Evolutionary conservation across 2,113 vertebrate species (phyloP).

Genomic region (Grus americana): DNA sequence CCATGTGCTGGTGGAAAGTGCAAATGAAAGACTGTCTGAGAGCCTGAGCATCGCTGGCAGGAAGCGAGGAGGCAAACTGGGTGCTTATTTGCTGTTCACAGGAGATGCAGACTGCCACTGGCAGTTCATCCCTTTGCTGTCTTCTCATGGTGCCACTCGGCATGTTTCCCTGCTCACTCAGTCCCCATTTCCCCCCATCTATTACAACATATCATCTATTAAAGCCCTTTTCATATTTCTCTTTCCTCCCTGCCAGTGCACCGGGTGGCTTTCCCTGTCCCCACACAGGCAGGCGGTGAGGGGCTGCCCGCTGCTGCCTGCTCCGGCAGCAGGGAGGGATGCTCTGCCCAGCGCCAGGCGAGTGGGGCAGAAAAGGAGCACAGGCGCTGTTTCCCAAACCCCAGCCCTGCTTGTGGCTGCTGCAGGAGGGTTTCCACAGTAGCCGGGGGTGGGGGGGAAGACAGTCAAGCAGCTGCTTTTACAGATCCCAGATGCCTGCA

Average conservation of each 20-base stretch:
- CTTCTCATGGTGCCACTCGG: not conserved
- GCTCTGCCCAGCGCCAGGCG: not conserved
- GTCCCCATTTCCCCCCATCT: not conserved
- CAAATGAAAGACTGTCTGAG: not conserved
- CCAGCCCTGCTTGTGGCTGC: not conserved
- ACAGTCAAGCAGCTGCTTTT: not conserved
- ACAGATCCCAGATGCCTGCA: not conserved
- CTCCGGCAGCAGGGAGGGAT: not conserved
- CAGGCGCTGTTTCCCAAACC: not conserved
- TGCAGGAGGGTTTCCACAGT: not conserved
- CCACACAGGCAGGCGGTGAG: not conserved
- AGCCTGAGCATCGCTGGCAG: not conserved
- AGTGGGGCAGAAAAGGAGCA: not conserved
- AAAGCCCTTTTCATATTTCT: not conserved
- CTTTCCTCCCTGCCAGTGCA: not conserved
- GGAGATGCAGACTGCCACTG: not conserved
- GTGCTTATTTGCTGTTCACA: not conserved
- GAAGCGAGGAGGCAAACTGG: not conserved
- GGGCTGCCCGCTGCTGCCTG: not conserved
- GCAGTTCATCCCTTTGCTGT: not conserved
- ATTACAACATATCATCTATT: not conserved
- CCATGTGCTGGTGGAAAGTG: not conserved
- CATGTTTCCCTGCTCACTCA: not conserved
- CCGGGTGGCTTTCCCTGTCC: not conserved
- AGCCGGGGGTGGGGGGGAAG: not conserved